Evolutionary conservation across 2,888 invertebrate species (phyloP), one percentile per base, ranked within the genome.

Genomic region (Himalopsyche japonica): DNA sequence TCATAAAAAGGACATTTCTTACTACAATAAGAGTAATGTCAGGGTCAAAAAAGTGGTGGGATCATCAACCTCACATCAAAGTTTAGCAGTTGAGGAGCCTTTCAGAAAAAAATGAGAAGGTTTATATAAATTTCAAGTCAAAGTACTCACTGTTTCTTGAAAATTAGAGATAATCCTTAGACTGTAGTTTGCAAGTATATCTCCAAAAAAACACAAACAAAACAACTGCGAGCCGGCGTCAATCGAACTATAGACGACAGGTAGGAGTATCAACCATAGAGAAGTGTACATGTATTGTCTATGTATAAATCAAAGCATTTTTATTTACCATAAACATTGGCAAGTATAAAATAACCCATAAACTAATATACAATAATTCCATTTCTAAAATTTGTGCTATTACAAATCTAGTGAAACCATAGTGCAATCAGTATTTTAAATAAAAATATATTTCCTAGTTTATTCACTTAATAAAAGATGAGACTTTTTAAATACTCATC

Each of bases 11-110:
- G 57, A 24, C 7, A 57, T 57, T 57, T 57, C 57, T 20, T 57
- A 24, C 57, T 57, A 57, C 20, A 76, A 3, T 57, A 24, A 5
- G 12, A 79, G 79, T 30, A 48, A 83, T 76, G 78, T 27, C 83
- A 80, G 80, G 83, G 83, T 70, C 80, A 70, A 47, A 76, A 82
- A 80, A 48, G 30, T 49, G 76, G 18, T 49, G 83, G 83, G 83
- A 82, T 79, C 83, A 83, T 83, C 80, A 80, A 83, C 83, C 83
- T 80, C 27, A 49, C 15, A 12, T 34, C 15, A 15, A 43, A 20
- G 57, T 57, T 76, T 34, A 24, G 34, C 27, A 78, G 48, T 78
- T 18, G 49, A 82, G 78, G 77, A 27, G 24, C 34, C 34, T 57
- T 24, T 32, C 57, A 37, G 27, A 2, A 18, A 18, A 48, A 15